Conservation (phyloP, 37 sponge, comb jelly and placozoan genomes). For the Ianthella basta region DNA sequence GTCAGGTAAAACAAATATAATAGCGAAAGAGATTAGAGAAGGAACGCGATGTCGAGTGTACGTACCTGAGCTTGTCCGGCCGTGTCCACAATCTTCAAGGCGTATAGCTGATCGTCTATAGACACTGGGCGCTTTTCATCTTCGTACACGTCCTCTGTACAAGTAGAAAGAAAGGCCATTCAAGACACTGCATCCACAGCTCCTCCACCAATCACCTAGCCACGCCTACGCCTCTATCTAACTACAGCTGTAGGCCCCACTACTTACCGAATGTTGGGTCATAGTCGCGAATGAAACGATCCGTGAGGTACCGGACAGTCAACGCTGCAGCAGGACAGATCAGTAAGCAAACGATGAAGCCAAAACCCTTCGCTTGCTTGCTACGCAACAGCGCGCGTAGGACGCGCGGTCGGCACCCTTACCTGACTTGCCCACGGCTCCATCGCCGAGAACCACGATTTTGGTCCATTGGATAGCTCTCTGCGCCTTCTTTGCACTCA, state of each 20-base stretch:
- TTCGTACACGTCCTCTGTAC: slow-evolving; percentile 24
- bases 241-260: too few species aligned
- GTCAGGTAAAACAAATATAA: not conserved
- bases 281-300: slow-evolving; percentile 69
- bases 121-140: slow-evolving; percentile 13
- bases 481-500: not conserved
- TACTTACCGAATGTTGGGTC: slow-evolving; percentile 60
- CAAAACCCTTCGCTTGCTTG: too few species aligned
- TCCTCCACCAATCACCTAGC: too few species aligned
- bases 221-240: too few species aligned
- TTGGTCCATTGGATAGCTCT: slow-evolving; percentile 8
- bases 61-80: slow-evolving; percentile 50
- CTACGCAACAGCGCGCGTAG: too few species aligned
- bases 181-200: not conserved
- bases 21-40: not conserved
- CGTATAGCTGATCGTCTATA: slow-evolving; percentile 21
- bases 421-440: slow-evolving; percentile 80
- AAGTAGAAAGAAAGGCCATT: not conserved
- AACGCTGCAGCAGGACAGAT: slow-evolving; percentile 30
- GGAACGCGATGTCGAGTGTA: too few species aligned
- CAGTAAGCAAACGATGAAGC: not conserved
- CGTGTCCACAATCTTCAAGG: slow-evolving; percentile 50
- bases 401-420: too few species aligned
- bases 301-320: slow-evolving; percentile 51
- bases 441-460: slow-evolving; percentile 52